phyloP scores from a whole-genome alignment of 2,888 invertebrate genomes.

The Drosophila pseudotakahashii region DNA sequence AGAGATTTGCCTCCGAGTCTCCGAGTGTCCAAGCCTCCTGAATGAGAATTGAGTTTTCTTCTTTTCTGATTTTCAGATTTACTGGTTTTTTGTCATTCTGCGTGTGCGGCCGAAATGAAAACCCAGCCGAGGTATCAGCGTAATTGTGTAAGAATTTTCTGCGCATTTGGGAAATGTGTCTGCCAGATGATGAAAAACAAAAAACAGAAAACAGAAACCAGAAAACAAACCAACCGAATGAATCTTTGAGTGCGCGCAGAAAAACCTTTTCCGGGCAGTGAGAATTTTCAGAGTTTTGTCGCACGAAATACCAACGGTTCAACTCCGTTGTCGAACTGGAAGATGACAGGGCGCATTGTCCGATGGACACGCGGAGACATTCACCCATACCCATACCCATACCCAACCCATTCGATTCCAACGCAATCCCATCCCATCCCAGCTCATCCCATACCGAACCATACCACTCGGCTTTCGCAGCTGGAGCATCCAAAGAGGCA shows the following conservation, averaged over 20 bases:
- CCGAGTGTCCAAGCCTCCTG: background rate
- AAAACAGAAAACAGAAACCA: constrained; percentile 8
- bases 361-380: constrained; percentile 58
- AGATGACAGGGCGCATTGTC: constrained; percentile 65
- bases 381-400: constrained; percentile 64
- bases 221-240: constrained; percentile 25
- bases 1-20: constrained; percentile 23
- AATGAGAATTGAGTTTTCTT: constrained; percentile 58
- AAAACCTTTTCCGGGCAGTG: constrained; percentile 56
- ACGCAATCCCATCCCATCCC: constrained; percentile 31
- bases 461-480: constrained; percentile 32
- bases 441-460: constrained; percentile 17
- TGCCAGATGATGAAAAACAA: constrained; percentile 46
- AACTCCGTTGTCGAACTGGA: constrained; percentile 73
- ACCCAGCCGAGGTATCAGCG: constrained; percentile 49
- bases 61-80: constrained; percentile 7
- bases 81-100: constrained; percentile 59
- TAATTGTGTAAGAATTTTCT: constrained; percentile 66
- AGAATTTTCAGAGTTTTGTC: constrained; percentile 65
- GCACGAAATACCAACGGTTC: constrained; percentile 74
- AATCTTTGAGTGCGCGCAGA: no score
- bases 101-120: constrained; percentile 48
- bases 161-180: constrained; percentile 59
- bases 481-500: constrained; percentile 24
- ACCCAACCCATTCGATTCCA: constrained; percentile 49